These are phyloP conservation scores for Sturmia bella DNA, from an alignment of 2,888 invertebrate genomes.

Conservation along the genomic window DNA sequence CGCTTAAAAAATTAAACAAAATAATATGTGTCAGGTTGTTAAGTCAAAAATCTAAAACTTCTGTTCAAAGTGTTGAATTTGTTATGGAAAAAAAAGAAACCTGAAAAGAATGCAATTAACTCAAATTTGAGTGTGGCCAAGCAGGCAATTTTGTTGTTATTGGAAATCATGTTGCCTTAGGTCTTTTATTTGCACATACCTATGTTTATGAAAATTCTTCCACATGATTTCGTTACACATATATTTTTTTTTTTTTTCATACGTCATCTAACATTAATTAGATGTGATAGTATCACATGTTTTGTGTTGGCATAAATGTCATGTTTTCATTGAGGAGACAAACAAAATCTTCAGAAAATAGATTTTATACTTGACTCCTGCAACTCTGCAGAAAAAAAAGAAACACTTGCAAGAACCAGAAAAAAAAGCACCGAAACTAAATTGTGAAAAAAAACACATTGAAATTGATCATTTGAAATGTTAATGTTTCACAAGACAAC, in stretches of 20 bases:
- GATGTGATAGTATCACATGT: slow-evolving; percentile 71
- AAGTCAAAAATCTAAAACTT: slow-evolving; percentile 36
- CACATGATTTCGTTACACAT: slow-evolving; percentile 34
- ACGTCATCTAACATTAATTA: slow-evolving; percentile 71
- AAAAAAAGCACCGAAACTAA: slow-evolving; percentile 22
- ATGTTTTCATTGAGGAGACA: slow-evolving; percentile 66
- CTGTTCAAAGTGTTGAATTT: slow-evolving; percentile 46
- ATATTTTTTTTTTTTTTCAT: slow-evolving; percentile 26
- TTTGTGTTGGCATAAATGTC: slow-evolving; percentile 72
- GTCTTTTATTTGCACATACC: slow-evolving; percentile 3
- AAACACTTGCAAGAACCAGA: slow-evolving; percentile 7
- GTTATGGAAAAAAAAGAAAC: neutral
- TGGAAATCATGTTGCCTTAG: slow-evolving; percentile 26
- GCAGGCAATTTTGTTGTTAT: slow-evolving; percentile 10
- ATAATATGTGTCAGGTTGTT: slow-evolving; percentile 26
- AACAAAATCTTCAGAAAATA: slow-evolving; percentile 36
- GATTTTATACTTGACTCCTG: slow-evolving; percentile 62
- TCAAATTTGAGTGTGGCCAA: slow-evolving; percentile 8
- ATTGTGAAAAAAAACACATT: slow-evolving; percentile 56
- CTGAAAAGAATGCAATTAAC: slow-evolving; percentile 3
- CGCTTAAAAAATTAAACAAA: slow-evolving; percentile 25
- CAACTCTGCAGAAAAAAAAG: slow-evolving; percentile 32
- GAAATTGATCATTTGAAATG: slow-evolving; percentile 67
- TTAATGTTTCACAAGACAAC: slow-evolving; percentile 70
- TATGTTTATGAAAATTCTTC: slow-evolving; percentile 35